Conservation (phyloP, 2,797 vertebrate genomes). For the Discoglossus pictus region DNA sequence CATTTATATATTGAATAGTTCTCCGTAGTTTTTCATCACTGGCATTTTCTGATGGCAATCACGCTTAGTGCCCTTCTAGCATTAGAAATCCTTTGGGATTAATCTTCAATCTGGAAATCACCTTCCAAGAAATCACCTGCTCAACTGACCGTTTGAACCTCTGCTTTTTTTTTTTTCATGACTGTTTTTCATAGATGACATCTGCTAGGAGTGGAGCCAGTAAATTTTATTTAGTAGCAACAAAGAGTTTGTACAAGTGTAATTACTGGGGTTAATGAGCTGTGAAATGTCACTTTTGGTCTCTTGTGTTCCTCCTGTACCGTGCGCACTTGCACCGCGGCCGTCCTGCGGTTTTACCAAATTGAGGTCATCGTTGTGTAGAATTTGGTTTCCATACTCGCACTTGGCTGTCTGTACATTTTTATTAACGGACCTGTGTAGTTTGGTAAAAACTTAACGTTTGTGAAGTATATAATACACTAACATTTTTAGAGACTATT, state of each 20-base stretch:
- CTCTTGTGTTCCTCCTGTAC: no score
- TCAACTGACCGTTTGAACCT: not conserved
- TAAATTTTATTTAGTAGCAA: not conserved
- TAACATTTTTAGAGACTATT: no score
- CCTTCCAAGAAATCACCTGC: not conserved
- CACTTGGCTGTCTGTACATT: no score
- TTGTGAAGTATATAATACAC: no score
- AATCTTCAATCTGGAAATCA: not conserved
- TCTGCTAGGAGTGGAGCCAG: constrained; percentile 4
- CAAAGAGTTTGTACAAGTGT: constrained; percentile 18
- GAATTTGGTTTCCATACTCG: no score
- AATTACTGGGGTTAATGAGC: constrained; percentile 31
- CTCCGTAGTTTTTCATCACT: no score
- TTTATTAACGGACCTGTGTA: no score
- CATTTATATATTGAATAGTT: no score
- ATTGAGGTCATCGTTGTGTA: no score
- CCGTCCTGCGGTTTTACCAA: no score
- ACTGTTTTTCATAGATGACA: not conserved
- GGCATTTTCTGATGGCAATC: not conserved
- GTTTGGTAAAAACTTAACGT: no score
- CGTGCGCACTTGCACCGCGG: no score
- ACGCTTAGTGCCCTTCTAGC: not conserved
- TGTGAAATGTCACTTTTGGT: constrained; percentile 25
- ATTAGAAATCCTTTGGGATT: not conserved
- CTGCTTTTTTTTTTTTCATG: not conserved